Conservation (phyloP, 1,140 invertebrate genomes). For the Drosophila carrolli region DNA sequence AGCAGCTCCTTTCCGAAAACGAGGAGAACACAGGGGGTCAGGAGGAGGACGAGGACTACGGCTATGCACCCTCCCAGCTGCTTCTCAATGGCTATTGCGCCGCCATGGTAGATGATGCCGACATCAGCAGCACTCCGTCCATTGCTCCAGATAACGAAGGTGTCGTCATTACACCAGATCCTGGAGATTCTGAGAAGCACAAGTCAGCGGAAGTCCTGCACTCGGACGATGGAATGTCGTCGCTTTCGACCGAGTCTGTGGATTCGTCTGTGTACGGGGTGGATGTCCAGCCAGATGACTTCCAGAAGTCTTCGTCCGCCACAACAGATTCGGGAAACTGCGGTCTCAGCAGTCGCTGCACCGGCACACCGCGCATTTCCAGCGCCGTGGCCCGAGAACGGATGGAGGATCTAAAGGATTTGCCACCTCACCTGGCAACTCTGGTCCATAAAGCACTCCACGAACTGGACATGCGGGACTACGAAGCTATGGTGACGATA, state of each 20-base stretch:
- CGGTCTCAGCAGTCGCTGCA: constrained; percentile 43
- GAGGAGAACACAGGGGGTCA: constrained; percentile 38
- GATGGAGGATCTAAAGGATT: constrained; percentile 75
- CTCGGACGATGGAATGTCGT: constrained; percentile 80
- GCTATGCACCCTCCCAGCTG: constrained; percentile 86
- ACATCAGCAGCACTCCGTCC: constrained; percentile 26
- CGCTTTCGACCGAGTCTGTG: constrained; percentile 72
- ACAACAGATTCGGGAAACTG: constrained; percentile 76
- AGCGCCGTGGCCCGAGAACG: constrained; percentile 71
- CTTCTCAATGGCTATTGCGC: constrained; percentile 86
- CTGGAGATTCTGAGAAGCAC: constrained; percentile 43
- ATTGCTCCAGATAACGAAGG: constrained; percentile 31
- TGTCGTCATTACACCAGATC: constrained; percentile 57
- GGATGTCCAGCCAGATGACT: constrained; percentile 53
- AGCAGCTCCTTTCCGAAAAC: constrained; percentile 68
- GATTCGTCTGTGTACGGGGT: constrained; percentile 78
- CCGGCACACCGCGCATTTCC: constrained; percentile 58
- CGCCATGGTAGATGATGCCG: constrained; percentile 85
- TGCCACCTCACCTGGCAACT: constrained; percentile 76
- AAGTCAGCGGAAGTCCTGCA: constrained; percentile 30
- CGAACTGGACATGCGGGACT: constrained; percentile 76
- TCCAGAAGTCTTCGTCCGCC: constrained; percentile 66
- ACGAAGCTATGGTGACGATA: constrained; percentile 74
- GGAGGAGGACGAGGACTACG: constrained; percentile 55
- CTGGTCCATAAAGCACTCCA: constrained; percentile 78